Evolutionary conservation across 1,140 invertebrate genomes (phyloP).

Genomic region (Nymphalis io): DNA sequence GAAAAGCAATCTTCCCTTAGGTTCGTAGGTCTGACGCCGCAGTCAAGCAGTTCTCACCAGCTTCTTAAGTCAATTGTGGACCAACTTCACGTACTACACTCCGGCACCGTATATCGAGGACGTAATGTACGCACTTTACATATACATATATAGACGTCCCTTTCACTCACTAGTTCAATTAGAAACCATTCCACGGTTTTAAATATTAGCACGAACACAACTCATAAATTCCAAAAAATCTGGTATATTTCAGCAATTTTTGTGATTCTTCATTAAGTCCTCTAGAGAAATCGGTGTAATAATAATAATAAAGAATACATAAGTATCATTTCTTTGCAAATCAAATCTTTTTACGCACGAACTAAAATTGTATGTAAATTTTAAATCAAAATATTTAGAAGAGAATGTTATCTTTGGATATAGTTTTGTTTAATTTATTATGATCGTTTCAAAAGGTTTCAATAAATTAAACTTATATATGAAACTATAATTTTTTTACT

Average conservation of each 20-base stretch:
- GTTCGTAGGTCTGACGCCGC: constrained; percentile 85
- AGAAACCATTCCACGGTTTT: not conserved
- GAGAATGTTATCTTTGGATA: too few species aligned
- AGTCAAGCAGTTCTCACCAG: constrained; percentile 85
- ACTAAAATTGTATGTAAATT: too few species aligned
- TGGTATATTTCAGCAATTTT: not conserved
- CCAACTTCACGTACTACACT: constrained; percentile 84
- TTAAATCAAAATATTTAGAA: too few species aligned
- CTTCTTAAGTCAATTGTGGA: constrained; percentile 85
- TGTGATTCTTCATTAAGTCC: too few species aligned
- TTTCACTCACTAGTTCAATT: not conserved
- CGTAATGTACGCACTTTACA: constrained; percentile 81
- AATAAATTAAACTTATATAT: too few species aligned
- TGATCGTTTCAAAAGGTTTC: too few species aligned
- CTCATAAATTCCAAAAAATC: not conserved
- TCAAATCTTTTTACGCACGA: too few species aligned
- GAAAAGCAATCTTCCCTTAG: constrained; percentile 54
- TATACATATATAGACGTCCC: not conserved
- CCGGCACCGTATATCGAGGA: constrained; percentile 82
- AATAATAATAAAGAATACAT: too few species aligned
- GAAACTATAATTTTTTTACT: not conserved
- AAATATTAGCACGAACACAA: not conserved
- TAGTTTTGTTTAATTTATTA: too few species aligned
- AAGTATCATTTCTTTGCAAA: too few species aligned
- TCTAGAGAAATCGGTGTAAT: too few species aligned